Conservation (phyloP, 2,797 vertebrate species). For the Sebastiscus albofasciatus region DNA sequence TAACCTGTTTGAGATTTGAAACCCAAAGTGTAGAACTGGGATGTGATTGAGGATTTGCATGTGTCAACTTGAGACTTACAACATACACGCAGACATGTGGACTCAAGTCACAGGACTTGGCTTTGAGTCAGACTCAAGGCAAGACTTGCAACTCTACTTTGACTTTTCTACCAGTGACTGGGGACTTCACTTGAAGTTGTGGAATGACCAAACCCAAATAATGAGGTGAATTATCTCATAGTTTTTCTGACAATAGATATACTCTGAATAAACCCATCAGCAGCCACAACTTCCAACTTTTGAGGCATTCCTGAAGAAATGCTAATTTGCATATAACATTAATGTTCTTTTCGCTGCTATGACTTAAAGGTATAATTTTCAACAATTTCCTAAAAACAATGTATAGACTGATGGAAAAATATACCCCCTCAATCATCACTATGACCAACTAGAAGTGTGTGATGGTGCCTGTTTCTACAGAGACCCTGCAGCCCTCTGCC, state of each 20-base stretch:
- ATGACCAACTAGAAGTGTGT: too few relatives aligned
- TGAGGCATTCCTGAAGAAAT: background rate
- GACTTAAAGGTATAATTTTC: background rate
- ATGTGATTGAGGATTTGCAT: background rate
- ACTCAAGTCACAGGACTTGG: background rate
- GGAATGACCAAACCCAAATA: background rate
- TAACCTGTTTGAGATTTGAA: background rate
- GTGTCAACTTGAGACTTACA: background rate
- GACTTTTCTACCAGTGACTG: background rate
- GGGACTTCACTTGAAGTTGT: background rate
- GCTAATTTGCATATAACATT: background rate
- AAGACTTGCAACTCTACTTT: background rate
- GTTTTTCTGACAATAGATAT: background rate
- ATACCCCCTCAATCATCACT: too few relatives aligned
- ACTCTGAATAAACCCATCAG: background rate
- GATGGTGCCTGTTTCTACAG: too few relatives aligned
- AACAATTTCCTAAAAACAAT: too few relatives aligned
- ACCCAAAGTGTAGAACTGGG: background rate
- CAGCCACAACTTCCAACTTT: background rate
- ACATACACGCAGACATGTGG: background rate
- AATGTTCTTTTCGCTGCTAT: background rate
- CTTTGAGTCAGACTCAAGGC: background rate
- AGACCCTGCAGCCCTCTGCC: too few relatives aligned
- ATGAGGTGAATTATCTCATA: background rate
- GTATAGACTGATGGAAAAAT: too few relatives aligned